A percentile compares a stretch with the other conserved stretches of the same genome.
phyloP scores from a whole-genome alignment of 2,113 vertebrate species.

The Nothocercus nigrocapillus region DNA sequence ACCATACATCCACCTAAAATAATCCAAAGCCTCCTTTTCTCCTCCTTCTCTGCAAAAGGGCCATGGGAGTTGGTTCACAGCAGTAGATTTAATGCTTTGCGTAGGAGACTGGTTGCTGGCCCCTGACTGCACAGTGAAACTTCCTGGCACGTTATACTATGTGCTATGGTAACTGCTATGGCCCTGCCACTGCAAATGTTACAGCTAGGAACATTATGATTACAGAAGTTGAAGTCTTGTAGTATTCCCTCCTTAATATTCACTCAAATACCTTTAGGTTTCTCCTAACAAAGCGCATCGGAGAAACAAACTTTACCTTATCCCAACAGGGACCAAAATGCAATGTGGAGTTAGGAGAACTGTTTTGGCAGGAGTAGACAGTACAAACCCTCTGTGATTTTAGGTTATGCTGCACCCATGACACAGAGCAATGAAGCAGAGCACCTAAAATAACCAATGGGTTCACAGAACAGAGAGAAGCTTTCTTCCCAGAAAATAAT shows the following conservation, averaged over 20 bases:
- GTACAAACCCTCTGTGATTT: not conserved
- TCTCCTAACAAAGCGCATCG: not conserved
- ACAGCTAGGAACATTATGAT: not conserved
- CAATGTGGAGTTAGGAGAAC: fast-evolving
- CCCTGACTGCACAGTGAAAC: not conserved
- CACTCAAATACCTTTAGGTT: not conserved
- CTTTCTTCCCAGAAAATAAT: not conserved
- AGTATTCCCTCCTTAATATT: not conserved
- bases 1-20: not conserved
- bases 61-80: not conserved
- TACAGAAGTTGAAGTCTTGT: not conserved
- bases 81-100: not conserved
- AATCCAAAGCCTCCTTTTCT: not conserved
- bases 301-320: not conserved
- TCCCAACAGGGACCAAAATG: not conserved
- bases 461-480: not conserved
- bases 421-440: not conserved
- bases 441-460: not conserved
- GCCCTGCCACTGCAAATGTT: not conserved
- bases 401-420: not conserved
- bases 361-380: not conserved
- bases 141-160: not conserved
- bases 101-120: not conserved
- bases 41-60: not conserved
- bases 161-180: not conserved